These are phyloP conservation scores for Gallinago media DNA, from an alignment of 2,113 vertebrate genomes.

Conservation along the genomic window DNA sequence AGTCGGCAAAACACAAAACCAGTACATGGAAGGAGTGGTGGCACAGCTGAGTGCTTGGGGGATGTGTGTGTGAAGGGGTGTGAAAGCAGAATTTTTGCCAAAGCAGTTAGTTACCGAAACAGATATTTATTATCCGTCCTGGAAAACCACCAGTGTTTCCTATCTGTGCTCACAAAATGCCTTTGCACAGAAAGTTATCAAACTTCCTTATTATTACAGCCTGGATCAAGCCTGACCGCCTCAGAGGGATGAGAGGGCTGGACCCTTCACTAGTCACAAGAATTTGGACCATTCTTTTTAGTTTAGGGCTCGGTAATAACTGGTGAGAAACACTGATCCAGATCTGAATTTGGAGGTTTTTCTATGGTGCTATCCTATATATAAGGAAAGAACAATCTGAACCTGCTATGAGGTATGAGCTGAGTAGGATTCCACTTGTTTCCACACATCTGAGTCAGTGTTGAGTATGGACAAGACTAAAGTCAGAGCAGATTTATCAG, in stretches of 20 bases:
- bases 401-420: neutral
- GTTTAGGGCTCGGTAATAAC: neutral
- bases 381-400: neutral
- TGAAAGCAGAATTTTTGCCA: neutral
- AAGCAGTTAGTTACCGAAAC: neutral
- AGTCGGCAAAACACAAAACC: neutral
- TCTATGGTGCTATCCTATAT: neutral
- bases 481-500: neutral
- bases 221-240: neutral
- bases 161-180: neutral
- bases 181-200: neutral
- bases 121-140: neutral
- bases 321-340: neutral
- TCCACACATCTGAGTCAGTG: neutral
- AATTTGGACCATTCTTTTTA: neutral
- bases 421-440: neutral
- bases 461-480: neutral
- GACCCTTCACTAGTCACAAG: neutral
- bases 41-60: neutral
- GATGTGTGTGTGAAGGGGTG: neutral
- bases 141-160: neutral
- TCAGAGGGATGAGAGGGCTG: neutral
- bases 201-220: neutral
- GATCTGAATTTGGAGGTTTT: neutral
- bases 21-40: neutral